Base-by-base conservation (phyloP, 2,797 vertebrate genomes). In the Pseudochromis fuscus region DNA sequence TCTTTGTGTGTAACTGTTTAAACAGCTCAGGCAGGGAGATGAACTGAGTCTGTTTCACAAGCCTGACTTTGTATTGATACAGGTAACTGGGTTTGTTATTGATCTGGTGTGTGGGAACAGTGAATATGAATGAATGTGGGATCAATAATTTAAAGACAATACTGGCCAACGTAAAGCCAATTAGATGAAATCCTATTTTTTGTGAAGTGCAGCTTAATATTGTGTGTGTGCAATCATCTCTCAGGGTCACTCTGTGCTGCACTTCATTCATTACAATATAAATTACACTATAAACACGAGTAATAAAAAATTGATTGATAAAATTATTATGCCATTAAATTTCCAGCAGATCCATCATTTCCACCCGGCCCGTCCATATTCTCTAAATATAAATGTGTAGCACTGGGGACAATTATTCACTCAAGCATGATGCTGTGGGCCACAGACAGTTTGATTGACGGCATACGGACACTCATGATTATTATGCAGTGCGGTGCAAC, bases 301-400 rank as follows among this genome's bases (percentile, higher is more conserved):
- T 67, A 68, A 85, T 78, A 38, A 84, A 83, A 76, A 49, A 83
- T 77, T 71, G 55, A 81, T 85, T 88, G 71, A 69, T 27, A 19
- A 62, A 82, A 66, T 58, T 11, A 76, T 40, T 64, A 15, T 51
- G 42, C 19, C 37, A 44, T 51, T 66, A 49, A 46, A 10, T 58
- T 69, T 72, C 31, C 42, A 44, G 46, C 9, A 42, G 4, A 82
- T 79, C 67, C 65, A 79, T 84, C 52, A 72, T 64, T 44, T 46
- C 15, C 33, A 1, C 11, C 1, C 45, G 25, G 16, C 63, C 33
- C 45, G 15, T 50, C 25, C 11, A 21, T 21, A 18, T 53, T 61
- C 12, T 33, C 4, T 18, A 38, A 49, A 56, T 45, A 3, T 30
- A 68, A 65, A 64, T 33, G 23, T 37, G 48, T 12, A 30, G 27